Percentiles rank a stretch among this genome's conserved stretches.
These are phyloP conservation scores for Fukomys damarensis DNA, from an alignment of 2,113 vertebrate species.

Conservation along the genomic window DNA sequence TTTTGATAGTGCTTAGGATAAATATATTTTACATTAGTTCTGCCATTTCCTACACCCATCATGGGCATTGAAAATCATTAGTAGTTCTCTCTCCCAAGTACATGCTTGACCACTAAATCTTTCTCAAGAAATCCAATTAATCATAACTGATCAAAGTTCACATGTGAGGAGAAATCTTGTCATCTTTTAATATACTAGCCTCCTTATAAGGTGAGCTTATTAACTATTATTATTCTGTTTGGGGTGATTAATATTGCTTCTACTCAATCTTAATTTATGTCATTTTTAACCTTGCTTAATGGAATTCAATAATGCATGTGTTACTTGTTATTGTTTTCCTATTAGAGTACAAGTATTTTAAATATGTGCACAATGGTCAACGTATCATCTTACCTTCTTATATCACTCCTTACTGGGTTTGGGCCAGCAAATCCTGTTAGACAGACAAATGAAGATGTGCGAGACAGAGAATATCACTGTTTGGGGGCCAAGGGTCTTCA, in stretches of 20 bases:
- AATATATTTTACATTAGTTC: slow-evolving; percentile 3
- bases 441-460: background rate
- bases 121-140: background rate
- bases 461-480: background rate
- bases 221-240: background rate
- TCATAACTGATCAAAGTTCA: background rate
- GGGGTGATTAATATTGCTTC: background rate
- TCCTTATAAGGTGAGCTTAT: background rate
- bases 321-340: background rate
- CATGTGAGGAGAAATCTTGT: background rate
- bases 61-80: background rate
- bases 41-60: background rate
- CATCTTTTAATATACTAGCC: background rate
- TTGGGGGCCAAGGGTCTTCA: background rate
- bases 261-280: background rate
- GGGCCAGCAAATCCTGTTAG: background rate
- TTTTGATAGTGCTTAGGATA: background rate
- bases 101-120: background rate
- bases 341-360: background rate
- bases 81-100: background rate
- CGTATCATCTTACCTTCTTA: background rate
- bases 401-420: background rate
- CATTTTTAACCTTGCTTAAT: background rate
- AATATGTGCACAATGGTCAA: background rate
- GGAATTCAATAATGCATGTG: background rate